Base-by-base conservation (phyloP, 2,888 invertebrate species). In the Elgonia sp. region DNA sequence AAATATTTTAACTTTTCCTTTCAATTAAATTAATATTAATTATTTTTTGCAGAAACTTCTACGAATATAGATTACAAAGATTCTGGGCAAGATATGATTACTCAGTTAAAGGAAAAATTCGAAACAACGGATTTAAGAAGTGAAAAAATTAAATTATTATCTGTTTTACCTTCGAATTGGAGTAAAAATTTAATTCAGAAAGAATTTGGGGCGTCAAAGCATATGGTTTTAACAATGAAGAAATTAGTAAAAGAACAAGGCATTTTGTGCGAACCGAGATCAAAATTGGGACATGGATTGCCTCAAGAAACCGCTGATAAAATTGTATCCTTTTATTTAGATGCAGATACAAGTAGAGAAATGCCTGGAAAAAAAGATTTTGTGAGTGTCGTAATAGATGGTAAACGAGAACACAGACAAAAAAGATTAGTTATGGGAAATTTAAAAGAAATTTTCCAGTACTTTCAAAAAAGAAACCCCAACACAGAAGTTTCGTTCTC, bases 281-380 rank as follows among this genome's bases (percentile, higher is more conserved):
- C 21, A 7, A 50, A 69, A 70, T 21, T 21, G 7, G 37, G 53
- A 50, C 21, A 18, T 53, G 55, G 2, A 16, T 53, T 53, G n/a
- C n/a, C 70, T 10, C 8, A 70, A n/a, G 37, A 70, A 70, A 70
- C 37, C 16, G 12, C 18, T 55, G 29, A 70, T 70, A 7, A 16
- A 70, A n/a, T 70, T 21, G 2, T n/a, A 37, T 29, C 21, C 29
- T 70, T 70, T 29, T 70, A 70, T 70, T 70, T 70, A 53, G 70
- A 70, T 53, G 6, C 70, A 53, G 53, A 70, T 16, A n/a, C 53
- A 1, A 53, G 70, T 37, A 29, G 70, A 12, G 55, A 70, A 70
- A 70, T 70, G 53, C 70, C 37, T 55, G 55, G 55, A 46, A 69
- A 20, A 39, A 50, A 69, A 69, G 69, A 69, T 46, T 69, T 6